Percentiles rank a stretch among this genome's conserved stretches.
phyloP scores from a whole-genome alignment of 2,113 vertebrate species.

The Nothobranchius kuhntae region DNA sequence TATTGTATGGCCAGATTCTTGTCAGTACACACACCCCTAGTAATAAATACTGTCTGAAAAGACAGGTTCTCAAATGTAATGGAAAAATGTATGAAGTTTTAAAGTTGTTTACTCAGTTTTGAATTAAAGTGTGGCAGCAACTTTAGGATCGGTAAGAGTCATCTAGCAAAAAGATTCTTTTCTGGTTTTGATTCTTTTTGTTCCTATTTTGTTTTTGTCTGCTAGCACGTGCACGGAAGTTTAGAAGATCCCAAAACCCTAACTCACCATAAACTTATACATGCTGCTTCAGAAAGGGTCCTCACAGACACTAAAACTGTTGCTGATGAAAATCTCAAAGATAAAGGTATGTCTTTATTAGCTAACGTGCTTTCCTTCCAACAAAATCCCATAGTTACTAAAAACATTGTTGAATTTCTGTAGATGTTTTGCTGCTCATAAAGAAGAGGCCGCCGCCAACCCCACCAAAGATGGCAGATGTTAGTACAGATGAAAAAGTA shows the following conservation, averaged over 20 bases:
- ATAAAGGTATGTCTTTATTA: constrained; percentile 81
- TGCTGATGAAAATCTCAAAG: constrained; percentile 91
- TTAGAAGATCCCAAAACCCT: constrained; percentile 94
- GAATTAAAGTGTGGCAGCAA: background rate
- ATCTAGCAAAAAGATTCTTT: no score
- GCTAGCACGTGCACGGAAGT: constrained; percentile 87
- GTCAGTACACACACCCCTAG: no score
- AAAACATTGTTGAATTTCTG: background rate
- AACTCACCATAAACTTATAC: constrained; percentile 93
- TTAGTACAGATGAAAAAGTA: constrained; percentile 93
- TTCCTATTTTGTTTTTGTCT: constrained; percentile 16
- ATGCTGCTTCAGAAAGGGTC: constrained; percentile 90
- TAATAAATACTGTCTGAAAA: background rate
- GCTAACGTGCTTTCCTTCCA: no score
- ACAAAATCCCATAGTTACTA: background rate
- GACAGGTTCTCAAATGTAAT: background rate
- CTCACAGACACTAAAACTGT: constrained; percentile 90
- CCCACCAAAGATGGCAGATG: constrained; percentile 88
- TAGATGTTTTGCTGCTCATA: constrained; percentile 90
- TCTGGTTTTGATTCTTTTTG: no score
- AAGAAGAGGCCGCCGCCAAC: constrained; percentile 86
- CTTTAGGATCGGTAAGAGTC: no score
- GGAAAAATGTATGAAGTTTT: background rate
- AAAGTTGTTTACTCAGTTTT: background rate
- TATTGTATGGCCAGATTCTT: no score